Evolutionary conservation across 2,888 invertebrate species (phyloP).

Genomic region (Tipula vernalis): DNA sequence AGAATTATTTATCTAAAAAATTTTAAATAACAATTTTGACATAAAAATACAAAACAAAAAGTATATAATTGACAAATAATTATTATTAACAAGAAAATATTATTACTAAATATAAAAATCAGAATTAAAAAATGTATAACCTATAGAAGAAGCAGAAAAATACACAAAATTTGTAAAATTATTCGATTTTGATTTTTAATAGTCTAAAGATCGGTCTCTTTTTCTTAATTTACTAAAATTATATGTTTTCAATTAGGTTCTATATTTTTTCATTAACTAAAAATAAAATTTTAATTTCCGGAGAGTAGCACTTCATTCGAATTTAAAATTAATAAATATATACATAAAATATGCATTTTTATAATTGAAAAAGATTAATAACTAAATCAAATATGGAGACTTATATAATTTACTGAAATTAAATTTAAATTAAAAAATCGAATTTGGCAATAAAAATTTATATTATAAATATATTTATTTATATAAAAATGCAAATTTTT

Average conservation of each 20-base stretch:
- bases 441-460: neutral
- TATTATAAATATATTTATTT: neutral
- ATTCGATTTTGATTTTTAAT: neutral
- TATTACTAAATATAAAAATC: neutral
- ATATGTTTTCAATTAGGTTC: neutral
- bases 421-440: neutral
- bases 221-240: neutral
- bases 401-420: neutral
- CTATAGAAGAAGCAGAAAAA: neutral
- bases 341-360: neutral
- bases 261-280: neutral
- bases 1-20: neutral
- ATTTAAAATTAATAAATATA: neutral
- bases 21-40: neutral
- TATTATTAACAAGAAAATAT: neutral
- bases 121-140: neutral
- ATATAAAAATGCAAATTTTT: neutral
- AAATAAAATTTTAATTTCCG: neutral
- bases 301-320: neutral
- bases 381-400: neutral
- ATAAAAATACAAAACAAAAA: neutral
- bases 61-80: constrained; percentile 6
- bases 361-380: neutral
- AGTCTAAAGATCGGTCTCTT: constrained; percentile 5
- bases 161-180: neutral